Percentiles rank a stretch among this genome's conserved stretches.
Conservation (phyloP, 2,797 vertebrate genomes). For the Enteromius fasciolatus region DNA sequence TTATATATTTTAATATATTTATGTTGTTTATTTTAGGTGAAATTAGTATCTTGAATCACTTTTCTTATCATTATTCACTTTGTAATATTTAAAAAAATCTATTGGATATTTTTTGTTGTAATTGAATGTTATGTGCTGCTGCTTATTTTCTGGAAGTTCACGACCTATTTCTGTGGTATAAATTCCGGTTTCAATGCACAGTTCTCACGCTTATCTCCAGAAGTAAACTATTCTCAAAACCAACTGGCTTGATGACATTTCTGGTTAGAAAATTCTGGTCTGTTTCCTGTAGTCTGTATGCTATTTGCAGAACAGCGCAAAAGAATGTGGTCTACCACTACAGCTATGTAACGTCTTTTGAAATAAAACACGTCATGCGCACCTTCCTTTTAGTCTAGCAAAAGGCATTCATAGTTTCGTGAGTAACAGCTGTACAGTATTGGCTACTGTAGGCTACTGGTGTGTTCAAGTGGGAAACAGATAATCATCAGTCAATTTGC, state of each 20-base stretch:
- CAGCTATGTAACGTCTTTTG: no score
- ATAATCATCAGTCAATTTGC: no score
- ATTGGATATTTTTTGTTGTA: not conserved
- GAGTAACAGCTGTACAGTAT: no score
- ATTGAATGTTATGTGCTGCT: not conserved
- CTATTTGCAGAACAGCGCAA: not conserved
- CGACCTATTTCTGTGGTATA: not conserved
- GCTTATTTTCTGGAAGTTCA: not conserved
- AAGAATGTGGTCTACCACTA: not conserved
- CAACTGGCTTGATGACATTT: not conserved
- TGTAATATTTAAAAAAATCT: not conserved
- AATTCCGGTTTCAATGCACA: not conserved
- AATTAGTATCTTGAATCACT: not conserved
- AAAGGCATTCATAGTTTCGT: not conserved
- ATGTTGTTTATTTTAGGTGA: not conserved
- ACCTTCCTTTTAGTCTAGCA: not conserved
- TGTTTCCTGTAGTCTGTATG: not conserved
- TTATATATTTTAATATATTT: not conserved
- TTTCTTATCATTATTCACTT: not conserved
- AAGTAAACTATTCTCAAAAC: constrained; percentile 1
- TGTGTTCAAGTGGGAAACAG: no score
- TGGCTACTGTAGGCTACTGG: not conserved
- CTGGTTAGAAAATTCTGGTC: not conserved
- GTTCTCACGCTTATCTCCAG: not conserved
- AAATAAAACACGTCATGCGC: not conserved